These are phyloP conservation scores for Drosophila takahashii DNA, from an alignment of 1,140 invertebrate species.

Conservation along the genomic window DNA sequence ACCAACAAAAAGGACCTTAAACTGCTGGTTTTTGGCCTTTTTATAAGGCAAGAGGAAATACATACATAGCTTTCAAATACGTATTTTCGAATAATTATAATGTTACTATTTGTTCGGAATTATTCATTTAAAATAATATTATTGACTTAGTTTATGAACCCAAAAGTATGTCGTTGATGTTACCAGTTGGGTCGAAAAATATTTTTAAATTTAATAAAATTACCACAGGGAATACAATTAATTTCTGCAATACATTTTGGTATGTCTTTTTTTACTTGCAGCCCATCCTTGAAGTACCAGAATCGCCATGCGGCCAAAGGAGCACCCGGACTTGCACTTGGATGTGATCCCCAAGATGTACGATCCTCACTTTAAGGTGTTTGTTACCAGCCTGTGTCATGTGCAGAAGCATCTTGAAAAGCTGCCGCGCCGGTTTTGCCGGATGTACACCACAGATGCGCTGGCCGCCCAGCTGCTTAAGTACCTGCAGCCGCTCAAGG, in stretches of 20 bases:
- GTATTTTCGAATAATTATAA: too few species aligned
- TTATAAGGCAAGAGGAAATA: too few species aligned
- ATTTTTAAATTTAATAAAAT: too few species aligned
- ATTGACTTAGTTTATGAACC: too few species aligned
- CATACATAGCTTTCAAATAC: too few species aligned
- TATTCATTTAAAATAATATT: too few species aligned
- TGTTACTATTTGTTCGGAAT: too few species aligned
- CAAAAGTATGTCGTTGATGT: too few species aligned
- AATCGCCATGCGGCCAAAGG: slow-evolving; percentile 47
- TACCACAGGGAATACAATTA: too few species aligned
- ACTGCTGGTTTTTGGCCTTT: too few species aligned
- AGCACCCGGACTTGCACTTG: slow-evolving; percentile 56
- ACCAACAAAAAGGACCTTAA: too few species aligned
- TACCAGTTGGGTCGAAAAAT: too few species aligned
- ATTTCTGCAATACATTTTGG: not conserved
- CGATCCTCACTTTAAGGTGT: slow-evolving; percentile 50
- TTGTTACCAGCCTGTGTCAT: slow-evolving; percentile 44
- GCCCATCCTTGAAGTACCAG: not conserved
- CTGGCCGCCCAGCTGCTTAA: slow-evolving; percentile 44
- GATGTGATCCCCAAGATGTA: slow-evolving; percentile 63
- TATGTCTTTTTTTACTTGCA: not conserved
- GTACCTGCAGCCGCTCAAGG: slow-evolving; percentile 29
- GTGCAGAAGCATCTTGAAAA: slow-evolving; percentile 40
- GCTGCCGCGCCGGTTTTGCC: slow-evolving; percentile 55
- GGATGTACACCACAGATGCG: slow-evolving; percentile 61